Evolutionary conservation across 1,140 invertebrate species (phyloP), one percentile per base, ranked within the genome.

Genomic region (Atta texana): DNA sequence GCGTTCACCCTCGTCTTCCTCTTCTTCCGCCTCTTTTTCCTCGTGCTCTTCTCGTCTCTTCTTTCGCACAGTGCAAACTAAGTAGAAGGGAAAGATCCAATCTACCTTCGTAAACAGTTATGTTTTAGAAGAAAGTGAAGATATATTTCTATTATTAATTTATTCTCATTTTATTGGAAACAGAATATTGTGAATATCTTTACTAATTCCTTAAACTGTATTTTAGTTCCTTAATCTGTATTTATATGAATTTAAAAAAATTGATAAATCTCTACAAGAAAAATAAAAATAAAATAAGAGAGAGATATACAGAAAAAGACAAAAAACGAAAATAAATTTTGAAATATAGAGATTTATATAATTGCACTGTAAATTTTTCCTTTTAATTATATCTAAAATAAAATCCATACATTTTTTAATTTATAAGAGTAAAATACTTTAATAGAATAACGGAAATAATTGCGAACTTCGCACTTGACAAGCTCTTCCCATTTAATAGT

Each of bases 1-100:
- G 84, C 88, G 68, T 90, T 91, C 90, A 89, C 82, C 89, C 85
- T 88, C 74, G 66, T 87, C 71, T 77, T 86, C 68, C 61, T 91
- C 85, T 57, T 84, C 51, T 82, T 53, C 69, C 49, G 34, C 69
- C 59, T 69, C 49, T 71, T 71, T 61, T 72, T 81, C 63, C 76
- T 61, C 16, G 21, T 31, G 34, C 34, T 64, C 49, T 51, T 64
- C 49, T 51, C 61, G 34, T 72, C 34, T 71, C 51, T 44, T 81
- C 66, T 14, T 64, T 85, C 34, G 80, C 51, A 31, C 63, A 18
- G 28, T 28, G 57, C 34, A 85, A 53, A 24, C 64, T 68, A 88
- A 88, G 88, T 66, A 76, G 18, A 85, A 84, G 49, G 53, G 81
- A 88, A 86, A 86, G 74, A 53, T 55, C n/a, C n/a, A 3, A 24